Percentiles rank a stretch among this genome's conserved stretches.
Conservation (phyloP, 2,888 invertebrate genomes). For the Serrognathus titanus region DNA sequence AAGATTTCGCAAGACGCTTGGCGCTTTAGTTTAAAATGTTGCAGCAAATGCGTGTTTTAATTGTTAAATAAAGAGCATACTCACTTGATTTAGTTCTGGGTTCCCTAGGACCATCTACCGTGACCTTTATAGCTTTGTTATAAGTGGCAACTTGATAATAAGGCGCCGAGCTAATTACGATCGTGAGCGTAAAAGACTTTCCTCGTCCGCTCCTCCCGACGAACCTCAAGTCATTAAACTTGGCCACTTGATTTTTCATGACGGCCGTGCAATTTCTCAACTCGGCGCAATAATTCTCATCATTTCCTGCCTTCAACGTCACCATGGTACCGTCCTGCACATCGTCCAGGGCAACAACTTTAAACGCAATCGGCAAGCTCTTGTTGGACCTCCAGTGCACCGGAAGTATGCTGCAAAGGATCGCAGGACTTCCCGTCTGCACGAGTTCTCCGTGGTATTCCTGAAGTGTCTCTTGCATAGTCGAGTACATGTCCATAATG, state of each 20-base stretch:
- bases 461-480: constrained; percentile 74
- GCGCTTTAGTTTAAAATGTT: too few species aligned
- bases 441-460: constrained; percentile 92
- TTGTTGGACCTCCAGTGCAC: constrained; percentile 98
- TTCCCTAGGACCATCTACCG: constrained; percentile 98
- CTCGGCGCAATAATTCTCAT: constrained; percentile 96
- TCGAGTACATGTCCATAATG: constrained; percentile 72
- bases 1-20: too few species aligned
- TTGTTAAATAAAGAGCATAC: constrained; percentile 44
- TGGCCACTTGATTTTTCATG: constrained; percentile 97
- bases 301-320: constrained; percentile 93
- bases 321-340: constrained; percentile 93
- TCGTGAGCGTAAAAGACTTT: constrained; percentile 92
- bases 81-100: constrained; percentile 96
- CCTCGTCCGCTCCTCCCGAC: constrained; percentile 97
- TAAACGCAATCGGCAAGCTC: constrained; percentile 92
- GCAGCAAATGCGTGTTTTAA: too few species aligned
- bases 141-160: constrained; percentile 85
- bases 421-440: constrained; percentile 92
- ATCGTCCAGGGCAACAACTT: constrained; percentile 91
- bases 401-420: constrained; percentile 91
- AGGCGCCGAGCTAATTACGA: constrained; percentile 78
- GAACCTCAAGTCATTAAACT: constrained; percentile 97
- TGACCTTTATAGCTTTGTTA: constrained; percentile 97
- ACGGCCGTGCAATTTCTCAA: constrained; percentile 88